These are phyloP conservation scores for Asobara japonica DNA, from an alignment of 1,140 invertebrate genomes.

Conservation along the genomic window DNA sequence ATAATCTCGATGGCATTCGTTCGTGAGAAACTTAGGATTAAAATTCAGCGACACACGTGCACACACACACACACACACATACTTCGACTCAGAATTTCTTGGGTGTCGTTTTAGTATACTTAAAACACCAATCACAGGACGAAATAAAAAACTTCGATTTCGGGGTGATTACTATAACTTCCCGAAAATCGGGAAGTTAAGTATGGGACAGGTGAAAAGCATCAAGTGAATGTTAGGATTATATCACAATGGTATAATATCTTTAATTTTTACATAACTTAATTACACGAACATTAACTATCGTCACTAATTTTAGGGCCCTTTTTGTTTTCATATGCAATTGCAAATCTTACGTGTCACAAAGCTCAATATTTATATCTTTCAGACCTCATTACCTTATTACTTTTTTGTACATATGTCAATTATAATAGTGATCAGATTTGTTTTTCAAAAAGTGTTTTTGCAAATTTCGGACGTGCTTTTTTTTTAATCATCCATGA, in stretches of 20 bases:
- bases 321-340: background rate
- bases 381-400: background rate
- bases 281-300: slow-evolving; percentile 1
- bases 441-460: background rate
- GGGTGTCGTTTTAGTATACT: too few species aligned
- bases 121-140: too few species aligned
- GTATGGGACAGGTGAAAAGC: background rate
- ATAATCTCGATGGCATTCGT: too few species aligned
- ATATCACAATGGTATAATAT: slow-evolving; percentile 33
- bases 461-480: background rate
- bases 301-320: background rate
- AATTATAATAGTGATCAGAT: background rate
- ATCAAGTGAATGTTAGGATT: background rate
- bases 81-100: too few species aligned
- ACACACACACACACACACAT: too few species aligned
- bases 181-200: background rate
- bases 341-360: background rate
- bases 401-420: background rate
- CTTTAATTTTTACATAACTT: slow-evolving; percentile 30
- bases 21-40: too few species aligned
- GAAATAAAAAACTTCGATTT: too few species aligned
- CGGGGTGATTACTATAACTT: too few species aligned
- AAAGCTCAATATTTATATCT: slow-evolving; percentile 5
- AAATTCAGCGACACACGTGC: too few species aligned
- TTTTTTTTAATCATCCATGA: background rate